Conservation (phyloP, 2,113 vertebrate genomes). For the Psittacara wagleri region DNA sequence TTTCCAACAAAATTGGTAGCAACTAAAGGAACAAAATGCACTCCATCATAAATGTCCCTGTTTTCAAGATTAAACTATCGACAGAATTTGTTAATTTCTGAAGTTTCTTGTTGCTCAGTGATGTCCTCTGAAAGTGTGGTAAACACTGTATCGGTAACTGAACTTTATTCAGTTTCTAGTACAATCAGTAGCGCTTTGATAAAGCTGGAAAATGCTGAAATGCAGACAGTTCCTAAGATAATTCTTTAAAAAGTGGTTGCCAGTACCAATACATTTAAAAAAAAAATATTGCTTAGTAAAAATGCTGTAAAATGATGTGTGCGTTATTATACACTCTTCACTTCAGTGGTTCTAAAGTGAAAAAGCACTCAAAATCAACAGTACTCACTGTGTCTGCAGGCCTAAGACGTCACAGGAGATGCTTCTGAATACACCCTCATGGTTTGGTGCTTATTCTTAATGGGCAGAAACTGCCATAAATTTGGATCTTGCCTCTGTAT, state of each 20-base stretch:
- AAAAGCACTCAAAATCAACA: not conserved
- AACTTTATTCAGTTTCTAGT: not conserved
- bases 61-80: not conserved
- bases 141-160: not conserved
- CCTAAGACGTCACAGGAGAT: not conserved
- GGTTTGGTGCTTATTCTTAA: conserved; percentile 45
- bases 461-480: conserved; percentile 29
- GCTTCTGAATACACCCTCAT: conserved; percentile 49
- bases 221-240: not conserved
- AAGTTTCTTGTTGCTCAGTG: not conserved
- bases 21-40: not conserved
- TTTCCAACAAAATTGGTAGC: not conserved
- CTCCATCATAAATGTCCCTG: fast-evolving
- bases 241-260: not conserved
- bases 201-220: conserved; percentile 2
- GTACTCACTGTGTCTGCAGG: not conserved
- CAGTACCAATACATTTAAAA: not conserved
- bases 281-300: not conserved
- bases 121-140: not conserved
- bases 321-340: not conserved
- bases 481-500: not conserved
- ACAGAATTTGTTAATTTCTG: not conserved
- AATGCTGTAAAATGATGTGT: not conserved
- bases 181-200: not conserved
- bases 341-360: not conserved